Conservation (phyloP, 2,113 vertebrate species). For the Caracal caracal region DNA sequence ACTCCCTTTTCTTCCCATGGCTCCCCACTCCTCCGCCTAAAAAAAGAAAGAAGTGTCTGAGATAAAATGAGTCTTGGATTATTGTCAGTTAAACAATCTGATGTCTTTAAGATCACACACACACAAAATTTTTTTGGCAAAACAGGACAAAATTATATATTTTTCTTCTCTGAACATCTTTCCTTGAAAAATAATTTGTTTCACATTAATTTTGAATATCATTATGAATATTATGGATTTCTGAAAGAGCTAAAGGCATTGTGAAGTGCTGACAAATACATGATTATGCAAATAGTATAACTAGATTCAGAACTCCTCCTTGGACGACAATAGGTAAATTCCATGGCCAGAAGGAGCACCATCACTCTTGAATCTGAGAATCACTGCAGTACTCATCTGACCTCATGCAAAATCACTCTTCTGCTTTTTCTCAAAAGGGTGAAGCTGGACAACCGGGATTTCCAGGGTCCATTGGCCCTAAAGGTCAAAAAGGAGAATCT, state of each 20-base stretch:
- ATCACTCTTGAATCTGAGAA: not conserved
- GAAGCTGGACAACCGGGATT: slow-evolving; percentile 86
- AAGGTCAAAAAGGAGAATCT: slow-evolving; percentile 89
- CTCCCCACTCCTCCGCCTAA: not conserved
- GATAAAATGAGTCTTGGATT: not conserved
- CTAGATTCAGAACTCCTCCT: not conserved
- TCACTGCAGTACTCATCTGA: not conserved
- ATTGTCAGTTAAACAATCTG: slow-evolving; percentile 23
- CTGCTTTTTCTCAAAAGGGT: slow-evolving; percentile 85
- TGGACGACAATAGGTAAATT: not conserved
- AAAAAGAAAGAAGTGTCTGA: slow-evolving; percentile 32
- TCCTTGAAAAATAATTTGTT: slow-evolving; percentile 45
- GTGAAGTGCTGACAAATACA: not conserved
- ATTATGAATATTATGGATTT: slow-evolving; percentile 21
- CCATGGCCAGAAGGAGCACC: too few relatives aligned
- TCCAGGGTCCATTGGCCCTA: slow-evolving; percentile 83
- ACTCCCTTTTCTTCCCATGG: not conserved
- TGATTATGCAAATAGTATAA: not conserved
- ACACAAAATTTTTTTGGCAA: not conserved
- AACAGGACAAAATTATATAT: not conserved
- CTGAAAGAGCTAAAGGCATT: not conserved
- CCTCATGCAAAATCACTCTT: slow-evolving; percentile 63
- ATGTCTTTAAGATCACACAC: not conserved
- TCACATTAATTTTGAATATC: slow-evolving; percentile 53
- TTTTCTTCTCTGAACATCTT: slow-evolving; percentile 32